A percentile compares a stretch with the other conserved stretches of the same genome.
phyloP scores from a whole-genome alignment of 2,113 vertebrate species.

The Syngnathoides biaculeatus region DNA sequence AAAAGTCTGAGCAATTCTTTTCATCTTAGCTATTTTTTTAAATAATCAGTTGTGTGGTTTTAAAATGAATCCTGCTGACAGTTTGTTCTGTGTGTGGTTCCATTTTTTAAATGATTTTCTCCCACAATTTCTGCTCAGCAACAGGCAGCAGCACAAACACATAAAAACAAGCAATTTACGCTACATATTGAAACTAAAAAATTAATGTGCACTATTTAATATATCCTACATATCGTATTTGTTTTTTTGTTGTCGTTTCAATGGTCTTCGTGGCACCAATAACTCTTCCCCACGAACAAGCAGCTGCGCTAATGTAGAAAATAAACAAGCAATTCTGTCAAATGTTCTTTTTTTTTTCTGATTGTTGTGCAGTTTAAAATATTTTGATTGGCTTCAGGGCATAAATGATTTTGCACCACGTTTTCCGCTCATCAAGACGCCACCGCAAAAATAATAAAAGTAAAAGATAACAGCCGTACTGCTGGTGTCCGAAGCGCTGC shows the following conservation, averaged over 20 bases:
- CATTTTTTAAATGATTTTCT: too few species aligned
- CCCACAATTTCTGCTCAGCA: too few species aligned
- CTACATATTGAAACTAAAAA: too few species aligned
- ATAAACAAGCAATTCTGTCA: neutral
- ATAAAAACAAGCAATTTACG: too few species aligned
- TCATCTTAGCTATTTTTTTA: neutral
- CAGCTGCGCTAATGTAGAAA: neutral
- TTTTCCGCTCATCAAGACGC: neutral
- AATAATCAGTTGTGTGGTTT: conserved; percentile 6
- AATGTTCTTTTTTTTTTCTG: neutral
- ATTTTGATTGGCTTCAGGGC: neutral
- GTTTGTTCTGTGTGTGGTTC: too few species aligned
- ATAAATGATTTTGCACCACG: neutral
- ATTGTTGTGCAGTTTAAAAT: neutral
- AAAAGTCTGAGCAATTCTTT: too few species aligned
- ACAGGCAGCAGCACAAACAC: too few species aligned
- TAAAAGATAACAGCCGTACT: conserved; percentile 70
- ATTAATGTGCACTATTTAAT: too few species aligned
- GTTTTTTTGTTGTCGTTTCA: too few species aligned
- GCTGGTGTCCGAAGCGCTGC: conserved; percentile 89
- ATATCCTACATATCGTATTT: too few species aligned
- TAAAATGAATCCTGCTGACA: neutral
- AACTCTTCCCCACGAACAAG: neutral
- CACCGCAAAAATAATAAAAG: neutral
- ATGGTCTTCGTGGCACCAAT: neutral